Evolutionary conservation across 2,797 vertebrate genomes (phyloP).

Genomic region (Eptatretus atami): DNA sequence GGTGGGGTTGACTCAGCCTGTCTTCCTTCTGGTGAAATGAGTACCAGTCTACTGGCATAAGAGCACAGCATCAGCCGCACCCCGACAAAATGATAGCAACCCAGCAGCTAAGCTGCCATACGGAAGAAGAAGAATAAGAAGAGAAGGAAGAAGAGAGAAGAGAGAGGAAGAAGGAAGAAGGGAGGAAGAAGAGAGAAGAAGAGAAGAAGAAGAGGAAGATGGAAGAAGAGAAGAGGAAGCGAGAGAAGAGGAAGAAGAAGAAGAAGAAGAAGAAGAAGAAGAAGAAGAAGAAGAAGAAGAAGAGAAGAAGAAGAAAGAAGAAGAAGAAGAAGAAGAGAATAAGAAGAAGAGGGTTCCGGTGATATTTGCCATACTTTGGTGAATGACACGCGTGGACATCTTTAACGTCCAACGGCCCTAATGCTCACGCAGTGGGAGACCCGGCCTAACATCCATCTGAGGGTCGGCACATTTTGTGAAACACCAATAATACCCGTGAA

Average conservation of each 20-base stretch:
- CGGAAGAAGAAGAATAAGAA: conserved; percentile 1
- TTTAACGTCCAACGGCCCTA: no score
- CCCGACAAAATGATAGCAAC: no score
- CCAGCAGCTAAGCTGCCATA: background rate
- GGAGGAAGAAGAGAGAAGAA: background rate
- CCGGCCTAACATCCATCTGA: no score
- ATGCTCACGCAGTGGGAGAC: no score
- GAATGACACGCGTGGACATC: no score
- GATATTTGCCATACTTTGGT: no score
- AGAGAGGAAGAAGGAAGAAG: background rate
- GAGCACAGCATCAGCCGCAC: no score
- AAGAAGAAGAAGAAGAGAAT: background rate
- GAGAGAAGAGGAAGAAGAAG: background rate
- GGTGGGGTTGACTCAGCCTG: no score
- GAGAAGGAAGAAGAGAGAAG: background rate
- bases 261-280: conserved; percentile 4
- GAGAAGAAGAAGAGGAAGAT: background rate
- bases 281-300: no score
- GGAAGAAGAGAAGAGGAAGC: background rate
- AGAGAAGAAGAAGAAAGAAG: no score
- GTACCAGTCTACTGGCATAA: no score
- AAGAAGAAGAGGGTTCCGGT: background rate
- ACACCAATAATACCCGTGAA: background rate
- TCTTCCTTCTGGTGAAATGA: no score
- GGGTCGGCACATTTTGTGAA: conserved; percentile 10